These are phyloP conservation scores for Danaus melanippus DNA, from an alignment of 1,140 invertebrate species.

Conservation along the genomic window DNA sequence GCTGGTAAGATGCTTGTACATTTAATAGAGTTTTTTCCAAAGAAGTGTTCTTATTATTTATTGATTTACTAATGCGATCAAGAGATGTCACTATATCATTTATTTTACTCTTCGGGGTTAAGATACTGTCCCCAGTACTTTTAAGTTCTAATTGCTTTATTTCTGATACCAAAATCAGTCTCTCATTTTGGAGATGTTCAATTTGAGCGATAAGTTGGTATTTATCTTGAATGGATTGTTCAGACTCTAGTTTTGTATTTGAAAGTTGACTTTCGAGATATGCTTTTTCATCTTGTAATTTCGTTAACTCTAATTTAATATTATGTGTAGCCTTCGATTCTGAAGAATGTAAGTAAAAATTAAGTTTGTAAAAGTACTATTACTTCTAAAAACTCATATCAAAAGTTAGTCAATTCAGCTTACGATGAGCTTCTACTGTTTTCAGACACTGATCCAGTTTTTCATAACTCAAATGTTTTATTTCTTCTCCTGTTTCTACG, in stretches of 20 bases:
- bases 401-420: constrained; percentile 20
- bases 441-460: constrained; percentile 44
- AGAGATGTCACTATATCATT: constrained; percentile 42
- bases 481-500: constrained; percentile 43
- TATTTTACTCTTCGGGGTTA: constrained; percentile 29
- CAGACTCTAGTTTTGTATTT: constrained; percentile 27
- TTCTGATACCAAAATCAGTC: constrained; percentile 38
- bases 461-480: constrained; percentile 37
- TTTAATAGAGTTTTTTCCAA: constrained; percentile 50
- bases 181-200: constrained; percentile 39
- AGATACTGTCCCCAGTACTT: constrained; percentile 38
- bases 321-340: constrained; percentile 60
- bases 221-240: constrained; percentile 33
- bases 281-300: constrained; percentile 38
- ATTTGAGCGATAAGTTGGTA: constrained; percentile 31
- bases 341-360: constrained; percentile 23
- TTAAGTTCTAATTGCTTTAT: constrained; percentile 51
- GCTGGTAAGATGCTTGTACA: constrained; percentile 51
- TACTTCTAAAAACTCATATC: background rate
- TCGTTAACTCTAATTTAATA: constrained; percentile 49
- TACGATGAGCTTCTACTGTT: constrained; percentile 56
- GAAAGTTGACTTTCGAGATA: constrained; percentile 42
- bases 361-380: constrained; percentile 5
- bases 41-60: constrained; percentile 32
- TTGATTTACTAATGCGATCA: constrained; percentile 35